phyloP scores from a whole-genome alignment of 2,888 invertebrate species.

The Coleophora deauratella region DNA sequence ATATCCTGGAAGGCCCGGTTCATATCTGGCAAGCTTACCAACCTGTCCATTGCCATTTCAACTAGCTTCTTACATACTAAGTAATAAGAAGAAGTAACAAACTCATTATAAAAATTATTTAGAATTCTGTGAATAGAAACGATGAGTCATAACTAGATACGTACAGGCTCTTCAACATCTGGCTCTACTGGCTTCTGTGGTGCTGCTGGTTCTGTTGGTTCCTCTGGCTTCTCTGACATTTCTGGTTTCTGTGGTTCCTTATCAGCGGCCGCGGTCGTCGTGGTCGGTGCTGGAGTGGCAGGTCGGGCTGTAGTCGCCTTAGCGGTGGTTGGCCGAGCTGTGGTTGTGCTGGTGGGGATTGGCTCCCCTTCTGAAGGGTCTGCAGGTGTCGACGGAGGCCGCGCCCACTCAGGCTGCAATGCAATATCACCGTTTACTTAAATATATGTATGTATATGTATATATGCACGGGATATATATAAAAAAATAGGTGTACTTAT shows the following conservation, averaged over 20 bases:
- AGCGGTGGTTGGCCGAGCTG: conserved; percentile 27
- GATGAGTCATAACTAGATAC: too few relatives aligned
- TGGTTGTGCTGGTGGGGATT: conserved; percentile 28
- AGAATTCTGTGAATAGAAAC: too few relatives aligned
- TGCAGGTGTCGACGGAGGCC: conserved; percentile 81
- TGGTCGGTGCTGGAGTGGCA: conserved; percentile 29
- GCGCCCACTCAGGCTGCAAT: conserved; percentile 85
- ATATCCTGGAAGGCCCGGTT: too few relatives aligned
- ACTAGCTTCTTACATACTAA: too few relatives aligned
- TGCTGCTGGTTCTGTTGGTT: conserved; percentile 6
- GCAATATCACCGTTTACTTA: too few relatives aligned
- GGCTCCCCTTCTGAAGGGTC: conserved; percentile 68
- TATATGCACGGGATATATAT: too few relatives aligned
- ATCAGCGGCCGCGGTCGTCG: conserved; percentile 22
- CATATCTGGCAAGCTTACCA: too few relatives aligned
- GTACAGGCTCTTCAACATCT: conserved; percentile 37
- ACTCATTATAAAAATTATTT: too few relatives aligned
- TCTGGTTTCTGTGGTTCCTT: conserved; percentile 25
- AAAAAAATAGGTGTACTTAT: too few relatives aligned
- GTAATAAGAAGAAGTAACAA: too few relatives aligned
- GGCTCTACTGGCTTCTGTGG: conserved; percentile 12
- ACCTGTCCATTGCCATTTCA: too few relatives aligned
- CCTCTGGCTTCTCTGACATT: neutral
- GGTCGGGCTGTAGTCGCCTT: conserved; percentile 25
- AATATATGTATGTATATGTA: too few relatives aligned